A percentile compares a stretch with the other conserved stretches of the same genome.
Evolutionary conservation across 2,888 invertebrate species (phyloP).

Genomic region (Dione juno): DNA sequence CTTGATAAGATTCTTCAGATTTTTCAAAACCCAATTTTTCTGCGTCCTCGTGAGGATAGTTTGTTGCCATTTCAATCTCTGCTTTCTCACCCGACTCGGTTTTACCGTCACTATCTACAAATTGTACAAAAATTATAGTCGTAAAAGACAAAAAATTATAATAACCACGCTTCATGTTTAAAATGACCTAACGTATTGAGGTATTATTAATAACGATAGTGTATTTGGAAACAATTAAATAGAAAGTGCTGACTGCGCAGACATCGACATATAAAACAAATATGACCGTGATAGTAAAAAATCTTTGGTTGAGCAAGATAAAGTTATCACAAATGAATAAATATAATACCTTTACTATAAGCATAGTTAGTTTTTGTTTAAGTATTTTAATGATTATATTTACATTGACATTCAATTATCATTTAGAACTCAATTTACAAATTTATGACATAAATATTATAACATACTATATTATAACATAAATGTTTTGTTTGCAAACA

Average conservation of each 20-base stretch:
- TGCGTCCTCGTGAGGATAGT: constrained; percentile 54
- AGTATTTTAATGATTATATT: not conserved
- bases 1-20: constrained; percentile 67
- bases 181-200: not conserved
- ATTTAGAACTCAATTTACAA: too few relatives aligned
- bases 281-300: not conserved
- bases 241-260: not conserved
- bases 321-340: constrained; percentile 17
- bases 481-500: not conserved
- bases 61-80: constrained; percentile 61
- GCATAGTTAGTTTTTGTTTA: not conserved
- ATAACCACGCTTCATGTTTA: not conserved
- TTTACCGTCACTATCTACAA: constrained; percentile 55
- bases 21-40: constrained; percentile 64
- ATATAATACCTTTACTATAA: not conserved
- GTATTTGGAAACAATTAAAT: not conserved
- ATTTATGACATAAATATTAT: not conserved
- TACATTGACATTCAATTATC: too few relatives aligned
- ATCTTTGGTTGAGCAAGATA: not conserved
- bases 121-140: not conserved
- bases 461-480: too few relatives aligned
- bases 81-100: constrained; percentile 68
- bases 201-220: not conserved
- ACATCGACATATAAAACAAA: constrained; percentile 1
- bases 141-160: not conserved